Percentiles rank a stretch among this genome's conserved stretches.
Evolutionary conservation across 2,888 invertebrate species (phyloP).

Genomic region (Scotopteryx bipunctaria): DNA sequence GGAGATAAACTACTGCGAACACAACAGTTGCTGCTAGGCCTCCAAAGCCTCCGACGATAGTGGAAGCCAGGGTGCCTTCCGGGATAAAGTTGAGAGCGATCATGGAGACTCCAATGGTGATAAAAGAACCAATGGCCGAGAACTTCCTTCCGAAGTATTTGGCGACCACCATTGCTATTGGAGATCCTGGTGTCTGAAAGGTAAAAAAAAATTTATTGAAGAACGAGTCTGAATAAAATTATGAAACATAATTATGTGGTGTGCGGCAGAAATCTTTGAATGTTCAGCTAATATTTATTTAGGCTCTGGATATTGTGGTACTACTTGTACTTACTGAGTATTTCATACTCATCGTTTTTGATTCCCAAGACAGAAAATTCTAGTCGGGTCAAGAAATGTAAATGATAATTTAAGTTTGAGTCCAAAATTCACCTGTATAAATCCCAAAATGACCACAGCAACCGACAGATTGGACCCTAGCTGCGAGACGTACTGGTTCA

Average conservation of each 20-base stretch:
- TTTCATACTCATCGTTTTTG: no score
- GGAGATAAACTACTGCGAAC: constrained; percentile 49
- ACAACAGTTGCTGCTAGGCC: constrained; percentile 37
- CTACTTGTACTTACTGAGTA: no score
- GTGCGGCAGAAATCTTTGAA: no score
- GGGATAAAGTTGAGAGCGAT: constrained; percentile 45
- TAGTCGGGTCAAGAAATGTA: no score
- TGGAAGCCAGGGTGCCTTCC: constrained; percentile 43
- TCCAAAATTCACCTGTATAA: constrained; percentile 50
- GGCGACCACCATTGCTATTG: constrained; percentile 45
- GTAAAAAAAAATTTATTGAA: no score
- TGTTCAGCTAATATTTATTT: no score
- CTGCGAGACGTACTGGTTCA: constrained; percentile 54
- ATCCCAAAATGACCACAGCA: constrained; percentile 48
- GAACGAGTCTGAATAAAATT: no score
- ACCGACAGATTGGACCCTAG: constrained; percentile 52
- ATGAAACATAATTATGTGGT: no score
- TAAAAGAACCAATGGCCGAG: constrained; percentile 38
- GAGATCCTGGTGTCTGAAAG: constrained; percentile 52
- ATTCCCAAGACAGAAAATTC: no score
- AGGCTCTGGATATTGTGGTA: no score
- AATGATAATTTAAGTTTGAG: not conserved
- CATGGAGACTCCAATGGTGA: constrained; percentile 45
- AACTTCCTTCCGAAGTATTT: constrained; percentile 49
- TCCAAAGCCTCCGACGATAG: constrained; percentile 46